These are phyloP conservation scores for Orthonyx spaldingii DNA, from an alignment of 2,113 vertebrate species.

Conservation along the genomic window DNA sequence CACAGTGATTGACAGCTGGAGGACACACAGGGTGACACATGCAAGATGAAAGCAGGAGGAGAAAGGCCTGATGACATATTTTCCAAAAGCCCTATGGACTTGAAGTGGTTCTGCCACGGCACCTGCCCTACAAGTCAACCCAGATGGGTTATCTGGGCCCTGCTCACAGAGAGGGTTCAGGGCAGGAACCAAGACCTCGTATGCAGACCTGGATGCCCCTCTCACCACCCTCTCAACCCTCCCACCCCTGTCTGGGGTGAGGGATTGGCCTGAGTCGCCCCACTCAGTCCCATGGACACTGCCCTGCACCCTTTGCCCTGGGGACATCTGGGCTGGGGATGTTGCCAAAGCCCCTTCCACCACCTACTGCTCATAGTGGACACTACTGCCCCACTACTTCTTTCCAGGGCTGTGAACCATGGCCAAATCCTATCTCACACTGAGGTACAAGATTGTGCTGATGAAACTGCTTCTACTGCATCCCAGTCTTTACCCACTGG, in stretches of 20 bases:
- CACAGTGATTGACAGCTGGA: background rate
- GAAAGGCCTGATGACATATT: background rate
- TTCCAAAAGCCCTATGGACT: background rate
- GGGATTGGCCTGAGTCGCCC: rapidly evolving
- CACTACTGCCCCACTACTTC: background rate
- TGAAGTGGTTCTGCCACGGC: background rate
- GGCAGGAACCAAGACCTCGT: background rate
- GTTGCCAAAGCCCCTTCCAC: background rate
- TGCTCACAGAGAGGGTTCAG: background rate
- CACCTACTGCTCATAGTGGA: background rate
- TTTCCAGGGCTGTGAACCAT: background rate
- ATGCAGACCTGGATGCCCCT: background rate
- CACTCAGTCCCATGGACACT: rapidly evolving
- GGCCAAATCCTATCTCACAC: background rate
- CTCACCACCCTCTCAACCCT: rapidly evolving
- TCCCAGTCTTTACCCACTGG: background rate
- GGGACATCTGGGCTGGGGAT: background rate
- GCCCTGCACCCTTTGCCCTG: background rate
- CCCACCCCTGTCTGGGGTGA: rapidly evolving
- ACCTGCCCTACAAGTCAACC: background rate
- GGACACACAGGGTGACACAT: rapidly evolving
- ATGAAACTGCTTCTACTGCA: background rate
- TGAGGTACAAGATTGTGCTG: background rate
- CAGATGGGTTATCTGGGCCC: background rate
- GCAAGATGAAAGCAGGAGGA: background rate